phyloP scores from a whole-genome alignment of 2,113 vertebrate genomes.

The Plotosus lineatus region DNA sequence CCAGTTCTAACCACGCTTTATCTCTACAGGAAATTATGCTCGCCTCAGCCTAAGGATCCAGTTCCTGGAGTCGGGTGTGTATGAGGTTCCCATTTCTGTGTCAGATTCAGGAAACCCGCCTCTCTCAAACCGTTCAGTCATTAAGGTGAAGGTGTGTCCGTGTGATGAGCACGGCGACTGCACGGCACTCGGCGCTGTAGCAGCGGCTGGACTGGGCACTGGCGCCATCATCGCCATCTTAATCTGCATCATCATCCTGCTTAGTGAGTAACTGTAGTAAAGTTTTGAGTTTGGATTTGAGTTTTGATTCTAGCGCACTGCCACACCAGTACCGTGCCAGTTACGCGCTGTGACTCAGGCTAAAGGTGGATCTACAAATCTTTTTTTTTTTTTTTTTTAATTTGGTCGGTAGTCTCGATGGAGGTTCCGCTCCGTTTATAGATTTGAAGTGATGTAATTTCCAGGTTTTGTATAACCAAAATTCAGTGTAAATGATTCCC shows the following conservation, averaged over 20 bases:
- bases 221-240: slow-evolving; percentile 94
- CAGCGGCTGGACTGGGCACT: slow-evolving; percentile 86
- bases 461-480: not conserved
- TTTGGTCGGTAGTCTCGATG: too few relatives aligned
- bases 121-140: slow-evolving; percentile 85
- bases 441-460: not conserved
- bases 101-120: slow-evolving; percentile 95
- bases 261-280: slow-evolving; percentile 77
- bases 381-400: too few relatives aligned
- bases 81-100: slow-evolving; percentile 88
- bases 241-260: slow-evolving; percentile 90
- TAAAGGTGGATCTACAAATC: too few relatives aligned
- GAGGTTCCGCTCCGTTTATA: not conserved
- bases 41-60: slow-evolving; percentile 86
- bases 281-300: not conserved
- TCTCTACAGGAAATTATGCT: slow-evolving; percentile 81
- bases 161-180: slow-evolving; percentile 94
- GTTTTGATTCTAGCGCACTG: not conserved
- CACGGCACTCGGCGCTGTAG: slow-evolving; percentile 85
- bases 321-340: too few relatives aligned
- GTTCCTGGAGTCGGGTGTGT: slow-evolving; percentile 89
- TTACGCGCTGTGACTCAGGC: too few relatives aligned
- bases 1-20: not conserved
- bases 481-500: not conserved
- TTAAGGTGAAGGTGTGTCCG: slow-evolving; percentile 95